Evolutionary conservation across 2,888 invertebrate genomes (phyloP), one percentile per base, ranked within the genome.

Genomic region (Andrena minutula): DNA sequence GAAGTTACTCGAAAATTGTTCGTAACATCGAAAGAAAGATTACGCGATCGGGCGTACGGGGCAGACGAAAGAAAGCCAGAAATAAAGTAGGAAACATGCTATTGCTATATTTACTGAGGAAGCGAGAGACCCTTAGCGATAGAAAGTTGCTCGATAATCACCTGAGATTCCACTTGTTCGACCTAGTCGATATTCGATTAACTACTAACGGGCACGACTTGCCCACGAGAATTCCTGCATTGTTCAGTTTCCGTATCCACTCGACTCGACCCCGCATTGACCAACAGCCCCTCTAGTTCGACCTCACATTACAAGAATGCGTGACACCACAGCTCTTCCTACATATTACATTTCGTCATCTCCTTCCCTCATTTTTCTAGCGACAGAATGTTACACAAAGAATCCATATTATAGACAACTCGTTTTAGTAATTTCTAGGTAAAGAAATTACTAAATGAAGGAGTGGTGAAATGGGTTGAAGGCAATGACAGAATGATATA

Each of bases 141-240:
- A 30, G 76, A 58, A 53, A 75, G 53, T 77, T 70, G 8, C 53
- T 60, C 69, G 70, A 83, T 79, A 75, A 73, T 83, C 76, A 65
- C 76, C 72, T 66, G 58, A 75, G 71, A 80, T 85, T 69, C 79
- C 56, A 68, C 79, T 83, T 64, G 76, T 60, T 75, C 81, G 81
- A 69, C 47, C 56, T 53, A 79, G 73, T 83, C 86, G 83, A 81
- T 87, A 77, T 87, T 87, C 85, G 83, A 88, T 88, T 83, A 88
- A 81, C 61, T 65, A 71, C 68, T 84, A 79, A 84, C 84, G 63
- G 77, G 51, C 60, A 61, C 69, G 79, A 73, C 53, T 68, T 47
- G 75, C 78, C 65, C 72, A 32, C 8, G 75, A 77, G 82, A 75
- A 80, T 85, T 76, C 69, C 71, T 30, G 60, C 68, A 86, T 83